A percentile compares a stretch with the other conserved stretches of the same genome.
phyloP scores from a whole-genome alignment of 2,888 invertebrate genomes.

The Tipula lateralis region DNA sequence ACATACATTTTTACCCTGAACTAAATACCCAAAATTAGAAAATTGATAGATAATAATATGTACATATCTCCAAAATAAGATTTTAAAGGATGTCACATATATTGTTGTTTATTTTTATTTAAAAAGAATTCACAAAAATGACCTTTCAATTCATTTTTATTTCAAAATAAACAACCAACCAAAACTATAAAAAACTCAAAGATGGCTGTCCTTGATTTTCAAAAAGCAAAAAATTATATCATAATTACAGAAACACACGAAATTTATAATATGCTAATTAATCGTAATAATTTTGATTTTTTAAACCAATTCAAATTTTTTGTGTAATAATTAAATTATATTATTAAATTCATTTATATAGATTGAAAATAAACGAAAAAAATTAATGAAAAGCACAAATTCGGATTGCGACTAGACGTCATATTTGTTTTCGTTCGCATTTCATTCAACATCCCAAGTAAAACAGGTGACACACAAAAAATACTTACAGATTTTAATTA shows the following conservation, averaged over 20 bases:
- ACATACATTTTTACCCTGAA: neutral
- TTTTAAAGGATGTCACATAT: neutral
- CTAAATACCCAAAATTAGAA: neutral
- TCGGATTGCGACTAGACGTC: neutral
- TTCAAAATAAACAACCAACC: neutral
- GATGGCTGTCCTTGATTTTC: conserved; percentile 28
- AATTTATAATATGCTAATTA: neutral
- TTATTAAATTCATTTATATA: neutral
- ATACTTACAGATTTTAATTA: neutral
- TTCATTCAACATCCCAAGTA: neutral
- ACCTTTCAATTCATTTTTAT: neutral
- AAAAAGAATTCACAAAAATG: neutral
- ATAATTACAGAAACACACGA: neutral
- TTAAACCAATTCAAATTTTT: neutral
- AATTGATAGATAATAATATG: neutral
- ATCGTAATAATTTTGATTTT: neutral
- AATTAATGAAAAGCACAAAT: neutral
- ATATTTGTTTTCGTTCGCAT: neutral
- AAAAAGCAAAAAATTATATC: neutral
- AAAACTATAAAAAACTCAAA: neutral
- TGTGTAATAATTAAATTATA: neutral
- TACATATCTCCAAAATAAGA: neutral
- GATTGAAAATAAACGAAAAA: neutral
- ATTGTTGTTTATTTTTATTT: neutral
- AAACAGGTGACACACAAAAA: conserved; percentile 13